Percentiles rank a stretch among this genome's conserved stretches.
These are phyloP conservation scores for Cynopterus brachyotis DNA, from an alignment of 2,113 vertebrate species.

Conservation along the genomic window DNA sequence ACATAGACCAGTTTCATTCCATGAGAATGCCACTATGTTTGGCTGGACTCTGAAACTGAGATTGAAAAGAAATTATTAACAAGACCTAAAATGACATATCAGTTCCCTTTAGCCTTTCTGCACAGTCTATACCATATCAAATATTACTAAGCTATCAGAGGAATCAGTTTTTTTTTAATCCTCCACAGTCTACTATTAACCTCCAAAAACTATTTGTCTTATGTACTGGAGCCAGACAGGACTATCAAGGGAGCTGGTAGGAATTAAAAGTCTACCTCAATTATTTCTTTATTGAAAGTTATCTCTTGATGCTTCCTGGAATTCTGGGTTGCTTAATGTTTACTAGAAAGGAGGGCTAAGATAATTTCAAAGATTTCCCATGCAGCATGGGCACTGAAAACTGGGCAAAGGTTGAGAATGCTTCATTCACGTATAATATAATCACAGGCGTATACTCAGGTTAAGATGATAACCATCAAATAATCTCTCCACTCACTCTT, in stretches of 20 bases:
- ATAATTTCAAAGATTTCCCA: background rate
- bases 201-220: background rate
- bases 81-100: background rate
- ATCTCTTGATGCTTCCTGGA: background rate
- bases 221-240: background rate
- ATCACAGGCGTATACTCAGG: background rate
- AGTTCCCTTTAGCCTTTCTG: background rate
- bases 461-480: background rate
- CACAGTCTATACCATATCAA: background rate
- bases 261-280: background rate
- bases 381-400: background rate
- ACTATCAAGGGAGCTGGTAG: background rate
- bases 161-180: background rate
- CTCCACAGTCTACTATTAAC: background rate
- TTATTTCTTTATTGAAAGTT: background rate
- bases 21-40: background rate
- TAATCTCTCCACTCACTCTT: background rate
- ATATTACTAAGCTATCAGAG: background rate
- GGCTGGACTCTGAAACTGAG: background rate
- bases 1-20: background rate
- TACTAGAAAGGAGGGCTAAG: background rate
- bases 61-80: background rate
- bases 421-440: background rate
- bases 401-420: background rate
- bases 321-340: background rate